Base-by-base conservation (phyloP, 2,888 invertebrate species). In the Lasioglossum calceatum region DNA sequence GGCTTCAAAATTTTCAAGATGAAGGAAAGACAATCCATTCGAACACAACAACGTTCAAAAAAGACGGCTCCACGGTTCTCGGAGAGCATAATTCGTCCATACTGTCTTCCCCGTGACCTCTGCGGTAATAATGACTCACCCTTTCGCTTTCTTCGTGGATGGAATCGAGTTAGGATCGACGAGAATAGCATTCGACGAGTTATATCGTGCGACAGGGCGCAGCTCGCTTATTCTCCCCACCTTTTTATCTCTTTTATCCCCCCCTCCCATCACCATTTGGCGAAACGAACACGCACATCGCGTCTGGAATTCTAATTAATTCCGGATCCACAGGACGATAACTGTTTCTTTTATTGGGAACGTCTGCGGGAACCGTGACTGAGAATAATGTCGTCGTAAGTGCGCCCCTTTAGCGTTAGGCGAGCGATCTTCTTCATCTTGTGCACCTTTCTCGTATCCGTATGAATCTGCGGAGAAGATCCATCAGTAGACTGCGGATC, bases 121-220 rank as follows among this genome's bases (percentile, higher is more conserved):
- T 84, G 85, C 82, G 87, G 85, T 86, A 90, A 89, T 90, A 91
- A 88, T 85, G 91, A 92, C 84, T 90, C 88, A 87, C 74, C 84
- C 73, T 58, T 79, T 74, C 84, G 75, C 77, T 79, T 42, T 42
- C 70, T 58, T 81, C 78, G 79, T 72, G 87, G 81, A 85, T 71
- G 87, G 84, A 87, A 88, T 88, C 86, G 81, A 77, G 70, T 47
- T 71, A 67, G 82, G 79, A 87, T 87, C 88, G 82, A 88, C 88
- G 84, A 87, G 87, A 91, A 90, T 91, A 88, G 82, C 82, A 76
- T 82, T 81, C 82, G 80, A 77, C 79, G 80, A 81, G 64, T 71
- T 81, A 79, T 84, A 82, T 75, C 79, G 81, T 64, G 47, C 82
- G 77, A 82, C 82, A 77, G 76, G 74, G 74, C 74, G 23, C 75